A percentile compares a stretch with the other conserved stretches of the same genome.
Conservation (phyloP, 2,113 vertebrate species). For the Pluvialis apricaria region DNA sequence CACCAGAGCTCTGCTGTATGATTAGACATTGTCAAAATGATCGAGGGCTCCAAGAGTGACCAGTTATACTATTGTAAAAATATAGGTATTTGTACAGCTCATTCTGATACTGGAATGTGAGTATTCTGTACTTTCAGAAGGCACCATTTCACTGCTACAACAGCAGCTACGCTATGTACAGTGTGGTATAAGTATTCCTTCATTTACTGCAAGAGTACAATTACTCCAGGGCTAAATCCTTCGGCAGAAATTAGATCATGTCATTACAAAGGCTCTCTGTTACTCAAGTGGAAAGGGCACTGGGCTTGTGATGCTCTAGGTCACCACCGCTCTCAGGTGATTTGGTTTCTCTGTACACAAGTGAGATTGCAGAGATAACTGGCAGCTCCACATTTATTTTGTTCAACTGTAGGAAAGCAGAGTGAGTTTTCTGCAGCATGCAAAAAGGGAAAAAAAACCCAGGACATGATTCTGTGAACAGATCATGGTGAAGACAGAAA, state of each 20-base stretch:
- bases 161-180: neutral
- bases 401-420: neutral
- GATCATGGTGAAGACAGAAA: neutral
- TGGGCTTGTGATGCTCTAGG: neutral
- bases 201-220: neutral
- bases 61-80: neutral
- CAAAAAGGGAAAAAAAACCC: neutral
- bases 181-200: neutral
- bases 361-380: neutral
- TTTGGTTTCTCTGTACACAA: neutral
- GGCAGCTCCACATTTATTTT: neutral
- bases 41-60: neutral
- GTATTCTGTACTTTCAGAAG: neutral
- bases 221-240: conserved; percentile 4
- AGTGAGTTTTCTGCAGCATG: neutral
- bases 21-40: neutral
- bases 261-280: neutral
- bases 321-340: neutral
- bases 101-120: neutral
- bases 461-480: neutral
- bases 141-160: neutral
- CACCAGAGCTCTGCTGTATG: neutral
- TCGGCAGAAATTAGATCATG: neutral
- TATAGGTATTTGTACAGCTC: neutral
- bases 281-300: conserved; percentile 5